Evolutionary conservation across 2,888 invertebrate species (phyloP), one percentile per base, ranked within the genome.

Genomic region (Criorhina ranunculi): DNA sequence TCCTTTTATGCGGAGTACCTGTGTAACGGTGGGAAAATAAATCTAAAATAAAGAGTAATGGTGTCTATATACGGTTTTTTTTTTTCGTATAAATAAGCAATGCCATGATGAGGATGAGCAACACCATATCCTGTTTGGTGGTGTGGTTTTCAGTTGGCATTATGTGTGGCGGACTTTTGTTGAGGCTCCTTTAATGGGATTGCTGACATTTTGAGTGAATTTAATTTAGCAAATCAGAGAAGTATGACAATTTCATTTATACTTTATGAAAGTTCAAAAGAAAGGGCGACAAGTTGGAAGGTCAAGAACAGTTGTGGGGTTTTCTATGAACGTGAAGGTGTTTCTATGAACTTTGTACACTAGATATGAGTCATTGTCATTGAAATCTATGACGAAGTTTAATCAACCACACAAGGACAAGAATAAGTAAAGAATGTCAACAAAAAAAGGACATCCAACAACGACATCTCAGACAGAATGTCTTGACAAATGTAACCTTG

Each of bases 1-100:
- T 75, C 11, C n/a, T 76, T 76, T 59, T 42, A 42, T 15, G 15
- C 12, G 11, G 15, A 24, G 46, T 62, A 44, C 12, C 73, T 55
- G 46, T 49, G 49, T n/a, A 12, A 12, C 31, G 19, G 19, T 29
- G 49, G 37, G 24, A 33, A 59, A 66, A 67, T 67, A 76, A 76
- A 76, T 76, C 57, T 42, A 76, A 59, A 33, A 12, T 67, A 76
- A 59, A 76, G 49, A 33, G 17, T 67, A 76, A 59, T 51, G 60
- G 8, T 9, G 49, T 42, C 37, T 46, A 19, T 72, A 42, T 31
- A 24, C 24, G 4, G 24, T 24, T 24, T 4, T 11, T n/a, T 57
- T 15, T 60, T 4, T 31, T n/a, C 31, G 51, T 73, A 51, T 76
- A 66, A 75, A 75, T 75, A 76, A 67, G 37, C 49, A 67, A 57